These are phyloP conservation scores for Diarsia dahlii DNA, from an alignment of 2,888 invertebrate genomes.

Conservation along the genomic window DNA sequence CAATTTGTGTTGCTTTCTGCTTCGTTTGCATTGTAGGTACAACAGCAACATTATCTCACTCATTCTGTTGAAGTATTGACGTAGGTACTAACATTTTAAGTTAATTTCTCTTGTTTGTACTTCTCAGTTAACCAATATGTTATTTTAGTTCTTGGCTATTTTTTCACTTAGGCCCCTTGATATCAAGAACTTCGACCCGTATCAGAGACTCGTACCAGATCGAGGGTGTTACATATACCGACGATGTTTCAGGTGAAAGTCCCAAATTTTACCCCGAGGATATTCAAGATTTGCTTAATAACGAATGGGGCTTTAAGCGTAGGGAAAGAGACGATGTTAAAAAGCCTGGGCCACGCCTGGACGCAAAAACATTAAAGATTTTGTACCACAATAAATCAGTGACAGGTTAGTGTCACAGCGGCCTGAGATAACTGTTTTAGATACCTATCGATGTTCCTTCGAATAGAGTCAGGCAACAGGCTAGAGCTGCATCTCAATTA, in stretches of 20 bases:
- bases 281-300: slow-evolving; percentile 91
- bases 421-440: slow-evolving; percentile 82
- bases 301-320: slow-evolving; percentile 95
- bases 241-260: slow-evolving; percentile 90
- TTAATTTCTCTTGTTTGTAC: slow-evolving; percentile 75
- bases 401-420: slow-evolving; percentile 90
- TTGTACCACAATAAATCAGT: slow-evolving; percentile 88
- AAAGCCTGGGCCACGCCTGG: slow-evolving; percentile 97
- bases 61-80: slow-evolving; percentile 73
- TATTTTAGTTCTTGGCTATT: slow-evolving; percentile 72
- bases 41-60: slow-evolving; percentile 76
- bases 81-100: slow-evolving; percentile 67
- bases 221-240: slow-evolving; percentile 82
- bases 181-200: slow-evolving; percentile 68
- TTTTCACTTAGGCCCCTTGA: slow-evolving; percentile 73
- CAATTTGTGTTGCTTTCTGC: slow-evolving; percentile 82
- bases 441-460: slow-evolving; percentile 82
- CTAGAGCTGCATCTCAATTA: slow-evolving; percentile 74
- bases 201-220: slow-evolving; percentile 73
- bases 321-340: slow-evolving; percentile 98
- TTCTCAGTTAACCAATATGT: slow-evolving; percentile 71
- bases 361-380: slow-evolving; percentile 91
- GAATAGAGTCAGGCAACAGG: slow-evolving; percentile 70
- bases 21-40: slow-evolving; percentile 82
- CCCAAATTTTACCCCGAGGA: slow-evolving; percentile 88